These are phyloP conservation scores for Actenoides hombroni DNA, from an alignment of 2,113 vertebrate species.

Conservation along the genomic window DNA sequence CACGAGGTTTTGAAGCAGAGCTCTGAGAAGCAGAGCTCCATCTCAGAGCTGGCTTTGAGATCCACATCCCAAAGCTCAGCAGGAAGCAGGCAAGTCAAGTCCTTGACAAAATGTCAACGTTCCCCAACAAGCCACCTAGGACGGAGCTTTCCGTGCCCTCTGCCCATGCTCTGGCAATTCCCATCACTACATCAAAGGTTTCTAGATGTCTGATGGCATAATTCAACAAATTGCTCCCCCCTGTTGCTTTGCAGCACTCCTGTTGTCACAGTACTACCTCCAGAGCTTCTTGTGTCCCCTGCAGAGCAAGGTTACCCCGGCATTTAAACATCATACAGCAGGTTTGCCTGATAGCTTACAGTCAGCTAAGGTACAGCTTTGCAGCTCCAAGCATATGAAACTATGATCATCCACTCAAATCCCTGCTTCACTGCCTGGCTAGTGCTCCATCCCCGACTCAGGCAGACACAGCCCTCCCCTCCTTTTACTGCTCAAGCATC, in stretches of 20 bases:
- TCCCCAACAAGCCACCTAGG: not conserved
- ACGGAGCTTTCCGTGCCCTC: not conserved
- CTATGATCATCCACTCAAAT: not conserved
- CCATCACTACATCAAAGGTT: not conserved
- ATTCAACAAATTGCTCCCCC: not conserved
- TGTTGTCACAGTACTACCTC: not conserved
- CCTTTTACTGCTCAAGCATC: not conserved
- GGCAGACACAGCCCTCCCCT: not conserved
- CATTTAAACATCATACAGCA: not conserved
- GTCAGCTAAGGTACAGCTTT: not conserved
- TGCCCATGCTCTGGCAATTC: not conserved
- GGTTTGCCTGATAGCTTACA: not conserved
- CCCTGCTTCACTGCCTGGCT: not conserved
- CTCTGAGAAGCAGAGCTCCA: not conserved
- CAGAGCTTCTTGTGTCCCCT: not conserved
- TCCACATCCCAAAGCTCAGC: not conserved
- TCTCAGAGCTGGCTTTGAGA: not conserved
- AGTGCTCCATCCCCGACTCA: not conserved
- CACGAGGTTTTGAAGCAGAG: not conserved
- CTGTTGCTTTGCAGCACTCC: not conserved
- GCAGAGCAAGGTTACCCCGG: not conserved
- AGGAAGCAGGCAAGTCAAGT: not conserved
- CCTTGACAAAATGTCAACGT: not conserved
- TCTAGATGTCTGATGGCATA: fast-evolving
- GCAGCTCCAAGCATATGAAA: not conserved